Evolutionary conservation across 2,113 vertebrate species (phyloP), one percentile per base, ranked within the genome.

Genomic region (Mesembrinibis cayennensis): DNA sequence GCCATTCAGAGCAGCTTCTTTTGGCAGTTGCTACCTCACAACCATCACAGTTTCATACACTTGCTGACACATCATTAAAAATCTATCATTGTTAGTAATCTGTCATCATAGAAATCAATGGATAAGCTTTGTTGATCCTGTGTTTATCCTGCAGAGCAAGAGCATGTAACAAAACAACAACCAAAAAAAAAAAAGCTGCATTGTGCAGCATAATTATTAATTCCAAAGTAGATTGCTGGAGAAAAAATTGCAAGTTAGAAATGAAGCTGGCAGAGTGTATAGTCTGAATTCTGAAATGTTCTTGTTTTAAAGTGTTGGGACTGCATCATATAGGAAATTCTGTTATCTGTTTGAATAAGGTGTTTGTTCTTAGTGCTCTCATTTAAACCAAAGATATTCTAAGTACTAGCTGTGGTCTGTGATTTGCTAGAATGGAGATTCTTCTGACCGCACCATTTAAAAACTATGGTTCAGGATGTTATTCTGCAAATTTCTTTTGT

Each of bases 11-110:
- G 36, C 38, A 70, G 11, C 23, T 91, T 84, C 40, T 92, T 80
- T 67, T 67, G 40, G 20, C 22, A 79, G 25, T 73, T 87, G 40
- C 38, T 73, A 32, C 53, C 55, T 90, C 56, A 23, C 30, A 83
- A 9, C 34, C 38, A 47, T n/a, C 34, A 36, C 15, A 29, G 20
- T 47, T 90, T 67, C 36, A 34, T 78, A 52, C 18, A 4, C n/a
- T 94, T 86, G 45, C 40, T 95, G 58, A 76, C 34, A 66, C 52
- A 65, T 77, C 34, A 62, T 89, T 89, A 93, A 90, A 93, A 86
- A 81, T 65, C 67, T 65, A 50, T 90, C 38, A 27, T 40, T 90
- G 18, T 34, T 90, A 80, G 20, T 82, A 47, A 91, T 82, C 53
- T 81, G 82, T 69, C 79, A 32, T 61, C 13, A 19, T 19, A 76